Evolutionary conservation across 2,888 invertebrate genomes (phyloP).

Genomic region (Mythimna vitellina): DNA sequence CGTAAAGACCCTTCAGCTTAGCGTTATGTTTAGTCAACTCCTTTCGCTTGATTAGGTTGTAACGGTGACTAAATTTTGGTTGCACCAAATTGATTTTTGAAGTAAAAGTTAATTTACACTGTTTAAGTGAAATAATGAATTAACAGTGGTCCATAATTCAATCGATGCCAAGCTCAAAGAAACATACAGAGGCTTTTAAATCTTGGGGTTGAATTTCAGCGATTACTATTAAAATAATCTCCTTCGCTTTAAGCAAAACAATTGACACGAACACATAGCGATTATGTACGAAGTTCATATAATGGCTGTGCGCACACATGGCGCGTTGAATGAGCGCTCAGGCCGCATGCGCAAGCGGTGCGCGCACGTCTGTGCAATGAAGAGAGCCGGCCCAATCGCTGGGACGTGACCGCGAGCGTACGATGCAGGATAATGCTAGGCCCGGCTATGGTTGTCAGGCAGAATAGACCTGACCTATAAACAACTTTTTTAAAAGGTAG

Average conservation of each 20-base stretch:
- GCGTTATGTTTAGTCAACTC: background rate
- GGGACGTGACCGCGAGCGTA: slow-evolving; percentile 77
- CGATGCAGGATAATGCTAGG: slow-evolving; percentile 71
- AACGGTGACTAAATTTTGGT: background rate
- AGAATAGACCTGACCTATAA: background rate
- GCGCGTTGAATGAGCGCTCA: slow-evolving; percentile 71
- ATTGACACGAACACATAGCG: slow-evolving; percentile 72
- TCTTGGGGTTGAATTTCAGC: background rate
- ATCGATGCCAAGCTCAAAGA: background rate
- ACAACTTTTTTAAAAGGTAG: background rate
- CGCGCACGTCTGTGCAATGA: slow-evolving; percentile 80
- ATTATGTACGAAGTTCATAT: slow-evolving; percentile 70
- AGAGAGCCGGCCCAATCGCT: slow-evolving; percentile 73
- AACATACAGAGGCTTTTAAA: background rate
- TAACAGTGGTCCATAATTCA: background rate
- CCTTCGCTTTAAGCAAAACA: slow-evolving; percentile 70
- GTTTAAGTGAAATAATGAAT: background rate
- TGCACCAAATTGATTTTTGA: background rate
- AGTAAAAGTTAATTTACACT: background rate
- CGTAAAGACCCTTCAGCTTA: background rate
- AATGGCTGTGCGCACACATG: slow-evolving; percentile 70
- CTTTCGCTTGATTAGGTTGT: background rate
- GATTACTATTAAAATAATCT: background rate
- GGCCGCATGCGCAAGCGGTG: slow-evolving; percentile 47
- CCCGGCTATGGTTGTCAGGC: slow-evolving; percentile 48